Percentiles rank a stretch among this genome's conserved stretches.
Conservation (phyloP, 2,113 vertebrate genomes). For the Clarias batrachus region DNA sequence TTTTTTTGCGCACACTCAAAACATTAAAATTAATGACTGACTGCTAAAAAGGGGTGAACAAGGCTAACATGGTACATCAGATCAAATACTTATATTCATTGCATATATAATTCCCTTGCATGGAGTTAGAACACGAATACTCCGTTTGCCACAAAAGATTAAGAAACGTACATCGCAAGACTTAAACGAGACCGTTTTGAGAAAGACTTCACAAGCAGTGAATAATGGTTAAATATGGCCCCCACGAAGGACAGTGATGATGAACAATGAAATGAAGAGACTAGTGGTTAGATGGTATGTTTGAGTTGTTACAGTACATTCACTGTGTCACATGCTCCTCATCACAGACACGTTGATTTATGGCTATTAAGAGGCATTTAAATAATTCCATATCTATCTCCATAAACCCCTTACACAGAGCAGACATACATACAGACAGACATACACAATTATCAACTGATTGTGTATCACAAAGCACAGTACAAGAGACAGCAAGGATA, state of each 20-base stretch:
- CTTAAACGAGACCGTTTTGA: background rate
- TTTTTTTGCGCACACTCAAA: background rate
- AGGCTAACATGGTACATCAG: background rate
- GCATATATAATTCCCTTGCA: conserved; percentile 23
- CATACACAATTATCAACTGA: conserved; percentile 13
- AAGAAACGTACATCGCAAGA: conserved; percentile 1
- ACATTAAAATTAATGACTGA: background rate
- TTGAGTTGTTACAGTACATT: conserved; percentile 48
- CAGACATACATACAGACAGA: background rate
- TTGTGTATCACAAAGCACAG: conserved; percentile 39
- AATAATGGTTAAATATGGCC: conserved; percentile 4
- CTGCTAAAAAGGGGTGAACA: background rate
- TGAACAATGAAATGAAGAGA: conserved; percentile 30
- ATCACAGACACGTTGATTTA: conserved; percentile 29
- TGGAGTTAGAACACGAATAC: background rate
- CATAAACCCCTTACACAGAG: conserved; percentile 17
- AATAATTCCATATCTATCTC: conserved; percentile 9
- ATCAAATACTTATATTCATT: background rate
- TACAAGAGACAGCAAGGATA: conserved; percentile 22
- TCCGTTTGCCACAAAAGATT: conserved; percentile 10
- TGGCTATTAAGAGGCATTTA: conserved; percentile 41
- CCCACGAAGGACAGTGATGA: background rate
- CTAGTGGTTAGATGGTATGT: conserved; percentile 39
- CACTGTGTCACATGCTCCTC: conserved; percentile 34
- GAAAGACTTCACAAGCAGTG: background rate